Percentiles rank a stretch among this genome's conserved stretches.
phyloP scores from a whole-genome alignment of 2,797 vertebrate genomes.

The Periparus ater region DNA sequence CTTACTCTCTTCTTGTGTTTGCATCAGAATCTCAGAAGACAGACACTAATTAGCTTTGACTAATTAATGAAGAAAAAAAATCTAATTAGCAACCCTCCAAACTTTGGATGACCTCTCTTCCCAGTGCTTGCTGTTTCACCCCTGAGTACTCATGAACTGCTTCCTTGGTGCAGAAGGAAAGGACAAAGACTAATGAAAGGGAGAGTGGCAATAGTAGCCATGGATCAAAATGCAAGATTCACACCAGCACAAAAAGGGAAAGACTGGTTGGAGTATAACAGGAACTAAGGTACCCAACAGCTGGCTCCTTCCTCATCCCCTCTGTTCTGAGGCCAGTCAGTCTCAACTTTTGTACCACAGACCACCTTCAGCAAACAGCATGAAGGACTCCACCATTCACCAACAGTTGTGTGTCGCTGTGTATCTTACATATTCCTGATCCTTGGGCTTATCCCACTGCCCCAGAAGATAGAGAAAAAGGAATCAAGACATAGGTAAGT shows the following conservation, averaged over 20 bases:
- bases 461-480: not conserved
- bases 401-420: fast-evolving
- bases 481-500: not conserved
- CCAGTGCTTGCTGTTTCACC: not conserved
- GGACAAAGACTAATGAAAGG: not conserved
- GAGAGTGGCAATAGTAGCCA: not conserved
- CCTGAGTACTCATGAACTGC: not conserved
- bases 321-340: not conserved
- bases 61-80: conserved; percentile 61
- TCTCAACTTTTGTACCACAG: not conserved
- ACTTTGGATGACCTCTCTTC: conserved; percentile 44
- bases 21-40: conserved; percentile 15
- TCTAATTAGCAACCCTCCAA: conserved; percentile 50
- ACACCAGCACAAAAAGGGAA: not conserved
- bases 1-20: not conserved
- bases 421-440: not conserved
- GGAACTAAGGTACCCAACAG: not conserved
- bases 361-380: not conserved
- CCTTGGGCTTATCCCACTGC: not conserved
- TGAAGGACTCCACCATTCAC: not conserved
- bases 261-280: not conserved
- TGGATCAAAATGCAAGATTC: not conserved
- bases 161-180: not conserved
- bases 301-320: not conserved
- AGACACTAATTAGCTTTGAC: conserved; percentile 49